These are phyloP conservation scores for Amphiprion ocellaris DNA, from an alignment of 2,113 vertebrate genomes.

Conservation along the genomic window DNA sequence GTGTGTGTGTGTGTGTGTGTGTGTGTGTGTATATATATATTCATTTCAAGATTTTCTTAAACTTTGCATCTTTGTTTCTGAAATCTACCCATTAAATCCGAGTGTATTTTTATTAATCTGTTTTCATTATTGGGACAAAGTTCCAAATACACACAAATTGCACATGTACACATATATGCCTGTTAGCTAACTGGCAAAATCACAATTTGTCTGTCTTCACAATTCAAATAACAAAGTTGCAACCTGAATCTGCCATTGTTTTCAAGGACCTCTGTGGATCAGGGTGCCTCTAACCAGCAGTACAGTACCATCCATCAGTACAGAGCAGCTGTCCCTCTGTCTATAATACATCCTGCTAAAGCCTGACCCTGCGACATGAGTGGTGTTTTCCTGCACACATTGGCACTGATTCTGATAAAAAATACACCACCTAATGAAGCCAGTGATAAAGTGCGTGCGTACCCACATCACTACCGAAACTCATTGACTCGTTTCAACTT, in stretches of 20 bases:
- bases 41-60: not conserved
- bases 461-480: slow-evolving; percentile 43
- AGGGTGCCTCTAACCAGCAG: slow-evolving; percentile 39
- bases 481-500: slow-evolving; percentile 42
- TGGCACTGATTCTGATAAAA: slow-evolving; percentile 76
- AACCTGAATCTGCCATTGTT: slow-evolving; percentile 53
- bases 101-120: not conserved
- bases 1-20: too few relatives aligned
- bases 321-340: slow-evolving; percentile 53
- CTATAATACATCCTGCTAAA: slow-evolving; percentile 78
- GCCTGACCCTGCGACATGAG: slow-evolving; percentile 60
- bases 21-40: too few relatives aligned
- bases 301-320: slow-evolving; percentile 60
- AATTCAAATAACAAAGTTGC: slow-evolving; percentile 62
- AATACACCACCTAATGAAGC: slow-evolving; percentile 76
- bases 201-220: slow-evolving; percentile 44
- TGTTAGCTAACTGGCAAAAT: slow-evolving; percentile 30
- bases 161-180: not conserved
- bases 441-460: slow-evolving; percentile 52
- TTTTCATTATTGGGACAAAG: slow-evolving; percentile 18
- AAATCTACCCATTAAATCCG: not conserved
- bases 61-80: not conserved
- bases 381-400: slow-evolving; percentile 74
- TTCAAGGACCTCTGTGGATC: slow-evolving; percentile 45
- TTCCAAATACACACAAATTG: slow-evolving; percentile 26